These are phyloP conservation scores for Zaprionus kolodkinae DNA, from an alignment of 1,140 invertebrate species.

Conservation along the genomic window DNA sequence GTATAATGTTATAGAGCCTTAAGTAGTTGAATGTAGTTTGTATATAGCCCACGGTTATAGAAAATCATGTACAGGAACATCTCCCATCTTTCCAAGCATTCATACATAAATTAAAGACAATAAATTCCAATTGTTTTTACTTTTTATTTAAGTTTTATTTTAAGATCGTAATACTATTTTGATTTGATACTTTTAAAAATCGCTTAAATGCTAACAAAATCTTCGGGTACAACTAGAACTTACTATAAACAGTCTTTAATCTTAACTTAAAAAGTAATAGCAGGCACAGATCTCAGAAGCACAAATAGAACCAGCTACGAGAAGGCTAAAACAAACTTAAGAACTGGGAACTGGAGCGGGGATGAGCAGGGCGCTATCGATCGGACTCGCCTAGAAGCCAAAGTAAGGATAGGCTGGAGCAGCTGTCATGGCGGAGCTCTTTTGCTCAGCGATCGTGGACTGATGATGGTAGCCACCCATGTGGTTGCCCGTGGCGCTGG, in stretches of 20 bases:
- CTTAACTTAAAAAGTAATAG: constrained; percentile 29
- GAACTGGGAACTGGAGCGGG: constrained; percentile 29
- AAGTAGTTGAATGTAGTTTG: too few relatives aligned
- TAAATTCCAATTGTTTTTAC: not conserved
- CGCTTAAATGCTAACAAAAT: constrained; percentile 10
- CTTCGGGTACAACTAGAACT: constrained; percentile 35
- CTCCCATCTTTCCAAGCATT: too few relatives aligned
- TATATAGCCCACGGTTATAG: too few relatives aligned
- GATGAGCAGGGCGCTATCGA: not conserved
- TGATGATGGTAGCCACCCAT: constrained; percentile 68
- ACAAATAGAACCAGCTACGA: constrained; percentile 15
- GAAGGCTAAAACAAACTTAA: constrained; percentile 23
- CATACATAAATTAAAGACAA: not conserved
- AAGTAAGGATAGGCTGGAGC: constrained; percentile 73
- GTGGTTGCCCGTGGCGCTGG: constrained; percentile 57
- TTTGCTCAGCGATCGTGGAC: constrained; percentile 49
- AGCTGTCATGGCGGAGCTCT: constrained; percentile 56
- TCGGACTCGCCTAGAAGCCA: constrained; percentile 55
- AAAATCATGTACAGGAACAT: too few relatives aligned
- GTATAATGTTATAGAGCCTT: too few relatives aligned
- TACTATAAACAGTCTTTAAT: constrained; percentile 66
- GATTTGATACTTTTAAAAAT: constrained; percentile 32
- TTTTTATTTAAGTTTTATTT: constrained; percentile 30
- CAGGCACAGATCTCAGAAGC: constrained; percentile 18
- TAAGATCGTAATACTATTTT: constrained; percentile 29